Percentiles rank a stretch among this genome's conserved stretches.
phyloP scores from a whole-genome alignment of 1,140 invertebrate species.

The Micrasema longulum region DNA sequence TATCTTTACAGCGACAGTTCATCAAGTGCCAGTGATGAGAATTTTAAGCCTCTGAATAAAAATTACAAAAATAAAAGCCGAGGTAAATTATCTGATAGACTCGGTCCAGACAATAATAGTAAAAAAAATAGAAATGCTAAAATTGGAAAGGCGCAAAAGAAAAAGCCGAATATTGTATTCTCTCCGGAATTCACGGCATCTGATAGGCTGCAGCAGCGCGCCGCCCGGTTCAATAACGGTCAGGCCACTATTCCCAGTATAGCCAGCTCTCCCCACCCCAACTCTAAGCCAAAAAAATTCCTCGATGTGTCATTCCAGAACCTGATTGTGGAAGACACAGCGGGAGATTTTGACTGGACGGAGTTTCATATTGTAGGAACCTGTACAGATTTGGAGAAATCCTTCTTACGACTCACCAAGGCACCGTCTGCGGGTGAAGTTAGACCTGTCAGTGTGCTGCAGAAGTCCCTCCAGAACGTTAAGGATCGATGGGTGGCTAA shows the following conservation, averaged over 20 bases:
- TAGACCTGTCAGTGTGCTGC: conserved; percentile 87
- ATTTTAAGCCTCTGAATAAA: conserved; percentile 57
- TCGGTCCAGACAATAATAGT: conserved; percentile 62
- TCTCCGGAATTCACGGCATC: conserved; percentile 78
- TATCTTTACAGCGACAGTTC: conserved; percentile 62
- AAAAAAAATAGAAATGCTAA: conserved; percentile 64
- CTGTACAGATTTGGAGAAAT: conserved; percentile 93
- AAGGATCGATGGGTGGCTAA: conserved; percentile 90
- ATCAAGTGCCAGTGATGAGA: conserved; percentile 62
- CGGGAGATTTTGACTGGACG: conserved; percentile 81
- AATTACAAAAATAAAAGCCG: conserved; percentile 61
- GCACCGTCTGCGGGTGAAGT: conserved; percentile 93
- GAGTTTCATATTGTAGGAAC: conserved; percentile 93
- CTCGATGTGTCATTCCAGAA: conserved; percentile 60
- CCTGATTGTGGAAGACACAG: conserved; percentile 69
- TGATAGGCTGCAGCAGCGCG: conserved; percentile 84
- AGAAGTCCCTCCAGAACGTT: conserved; percentile 87
- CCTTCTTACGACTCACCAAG: conserved; percentile 94
- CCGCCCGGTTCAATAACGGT: conserved; percentile 80
- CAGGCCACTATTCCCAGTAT: conserved; percentile 57
- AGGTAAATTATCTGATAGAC: conserved; percentile 61
- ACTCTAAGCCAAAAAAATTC: conserved; percentile 59
- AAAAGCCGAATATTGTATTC: conserved; percentile 72
- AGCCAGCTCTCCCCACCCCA: conserved; percentile 62
- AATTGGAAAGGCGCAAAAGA: conserved; percentile 68